Base-by-base conservation (phyloP, 2,113 vertebrate genomes). In the Calyptommatus sinebrachiatus region DNA sequence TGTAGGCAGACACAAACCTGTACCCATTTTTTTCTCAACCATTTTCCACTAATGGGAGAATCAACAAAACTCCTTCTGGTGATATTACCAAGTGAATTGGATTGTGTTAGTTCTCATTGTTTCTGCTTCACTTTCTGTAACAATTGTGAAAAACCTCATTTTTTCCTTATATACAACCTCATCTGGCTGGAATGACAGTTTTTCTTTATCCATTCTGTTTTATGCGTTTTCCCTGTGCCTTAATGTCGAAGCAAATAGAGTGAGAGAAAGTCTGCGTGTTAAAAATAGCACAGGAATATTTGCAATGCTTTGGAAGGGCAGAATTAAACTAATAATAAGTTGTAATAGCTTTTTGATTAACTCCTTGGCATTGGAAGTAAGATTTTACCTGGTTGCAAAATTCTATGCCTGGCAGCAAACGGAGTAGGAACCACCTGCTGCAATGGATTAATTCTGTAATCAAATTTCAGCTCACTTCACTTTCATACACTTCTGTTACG, bases 261-360 rank as follows among this genome's bases (percentile, higher is more conserved):
- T 10, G n/a, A 20, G 60, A 65, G 60, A 72, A 28, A 50, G 60
- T 31, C 14, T 31, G 28, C 65, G 77, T 85, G 68, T 76, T 68
- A 31, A 53, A 77, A 81, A 84, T 84, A 88, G 81, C 77, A 71
- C 1, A 1, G 70, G 89, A 88, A 85, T 89, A 78, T 90, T 91
- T 91, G 78, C 85, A 87, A 1, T 82, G 84, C 50, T 88, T 88
- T 85, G 84, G 88, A 86, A 81, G 45, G 82, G 62, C 41, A 83
- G 76, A 70, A 90, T 91, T 86, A 87, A 86, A 82, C 67, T 61
- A 81, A 74, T 88, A 91, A 89, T 88, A 88, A 71, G 87, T 87
- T 87, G 79, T 90, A 90, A 90, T 91, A 90, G 89, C 72, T 87
- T 85, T 90, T 89, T 91, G 84, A 91, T 93, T 88, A 91, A 84